A percentile compares a stretch with the other conserved stretches of the same genome.
phyloP scores from a whole-genome alignment of 2,797 vertebrate species.

The Salarias fasciatus region DNA sequence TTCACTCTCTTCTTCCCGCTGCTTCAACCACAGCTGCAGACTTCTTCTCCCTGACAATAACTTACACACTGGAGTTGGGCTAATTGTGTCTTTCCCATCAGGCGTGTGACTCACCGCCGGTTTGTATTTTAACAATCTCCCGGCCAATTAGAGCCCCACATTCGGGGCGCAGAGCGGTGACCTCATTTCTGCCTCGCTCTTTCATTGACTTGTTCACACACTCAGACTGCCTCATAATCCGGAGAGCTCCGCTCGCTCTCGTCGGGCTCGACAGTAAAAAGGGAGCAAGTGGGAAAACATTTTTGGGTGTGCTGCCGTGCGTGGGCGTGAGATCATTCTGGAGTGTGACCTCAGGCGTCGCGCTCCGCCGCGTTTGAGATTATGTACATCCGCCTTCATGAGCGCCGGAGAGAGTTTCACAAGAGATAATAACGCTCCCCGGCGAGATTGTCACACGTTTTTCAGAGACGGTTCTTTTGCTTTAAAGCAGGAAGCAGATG shows the following conservation, averaged over 20 bases:
- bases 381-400: slow-evolving; percentile 37
- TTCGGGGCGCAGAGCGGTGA: slow-evolving; percentile 45
- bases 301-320: slow-evolving; percentile 56
- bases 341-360: slow-evolving; percentile 62
- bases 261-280: slow-evolving; percentile 50
- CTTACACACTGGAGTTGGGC: slow-evolving; percentile 49
- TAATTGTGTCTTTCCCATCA: slow-evolving; percentile 71
- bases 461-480: not conserved
- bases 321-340: slow-evolving; percentile 69
- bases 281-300: slow-evolving; percentile 50
- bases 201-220: slow-evolving; percentile 69
- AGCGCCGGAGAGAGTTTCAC: slow-evolving; percentile 52
- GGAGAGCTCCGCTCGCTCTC: slow-evolving; percentile 40
- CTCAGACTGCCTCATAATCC: slow-evolving; percentile 52
- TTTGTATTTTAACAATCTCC: slow-evolving; percentile 65
- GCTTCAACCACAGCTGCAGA: slow-evolving; percentile 42
- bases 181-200: slow-evolving; percentile 59
- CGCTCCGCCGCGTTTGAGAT: slow-evolving; percentile 22
- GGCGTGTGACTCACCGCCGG: slow-evolving; percentile 65
- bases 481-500: slow-evolving; percentile 10
- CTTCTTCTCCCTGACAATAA: slow-evolving; percentile 38
- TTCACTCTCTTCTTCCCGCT: slow-evolving; percentile 15
- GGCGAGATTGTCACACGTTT: slow-evolving; percentile 8
- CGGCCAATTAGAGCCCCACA: slow-evolving; percentile 59
- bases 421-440: slow-evolving; percentile 40